Evolutionary conservation across 2,888 invertebrate genomes (phyloP).

Genomic region (Drosophila tripunctata): DNA sequence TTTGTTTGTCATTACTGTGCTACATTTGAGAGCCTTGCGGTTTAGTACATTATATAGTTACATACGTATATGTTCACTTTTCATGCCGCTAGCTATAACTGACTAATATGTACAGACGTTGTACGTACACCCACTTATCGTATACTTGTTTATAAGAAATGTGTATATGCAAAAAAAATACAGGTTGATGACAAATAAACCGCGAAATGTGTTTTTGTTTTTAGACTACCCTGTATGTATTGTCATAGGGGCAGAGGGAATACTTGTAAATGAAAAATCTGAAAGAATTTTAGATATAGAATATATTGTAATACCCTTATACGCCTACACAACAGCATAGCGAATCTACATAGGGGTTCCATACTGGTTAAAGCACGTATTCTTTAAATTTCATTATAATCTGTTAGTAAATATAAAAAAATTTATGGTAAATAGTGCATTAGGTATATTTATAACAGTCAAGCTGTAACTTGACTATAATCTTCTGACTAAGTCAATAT

Average conservation of each 20-base stretch:
- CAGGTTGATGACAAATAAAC: conserved; percentile 19
- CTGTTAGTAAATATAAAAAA: too few relatives aligned
- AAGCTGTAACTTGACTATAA: too few relatives aligned
- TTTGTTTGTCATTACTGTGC: conserved; percentile 10
- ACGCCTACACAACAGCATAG: too few relatives aligned
- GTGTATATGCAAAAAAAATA: conserved; percentile 21
- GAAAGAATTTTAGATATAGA: too few relatives aligned
- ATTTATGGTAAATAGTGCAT: too few relatives aligned
- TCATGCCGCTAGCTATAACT: not conserved
- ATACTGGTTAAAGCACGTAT: too few relatives aligned
- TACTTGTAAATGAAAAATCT: not conserved
- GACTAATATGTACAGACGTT: not conserved
- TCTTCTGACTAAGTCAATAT: too few relatives aligned
- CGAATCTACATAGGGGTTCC: too few relatives aligned
- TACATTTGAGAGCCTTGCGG: conserved; percentile 19
- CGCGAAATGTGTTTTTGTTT: not conserved
- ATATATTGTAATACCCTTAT: too few relatives aligned
- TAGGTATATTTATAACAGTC: too few relatives aligned
- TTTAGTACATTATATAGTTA: not conserved
- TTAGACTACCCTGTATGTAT: not conserved
- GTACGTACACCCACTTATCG: conserved; percentile 1
- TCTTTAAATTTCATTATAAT: too few relatives aligned
- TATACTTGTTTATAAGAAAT: not conserved
- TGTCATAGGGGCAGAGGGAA: not conserved
- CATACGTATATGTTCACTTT: not conserved